Evolutionary conservation across 2,888 invertebrate species (phyloP), one percentile per base, ranked within the genome.

Genomic region (Coelogynopora nodosa): DNA sequence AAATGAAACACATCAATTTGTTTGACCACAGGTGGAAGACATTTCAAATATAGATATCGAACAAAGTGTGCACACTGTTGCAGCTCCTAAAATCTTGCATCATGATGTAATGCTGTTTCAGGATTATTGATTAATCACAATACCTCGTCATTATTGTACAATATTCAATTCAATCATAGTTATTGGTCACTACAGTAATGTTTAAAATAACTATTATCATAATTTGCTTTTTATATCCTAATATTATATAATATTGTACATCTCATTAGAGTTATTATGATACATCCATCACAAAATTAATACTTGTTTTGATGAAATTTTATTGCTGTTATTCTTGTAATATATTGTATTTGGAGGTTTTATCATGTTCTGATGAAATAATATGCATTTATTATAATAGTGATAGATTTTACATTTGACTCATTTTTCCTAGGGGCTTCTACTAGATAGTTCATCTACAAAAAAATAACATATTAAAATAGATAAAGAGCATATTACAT

Each of bases 251-350:
- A 49, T 49, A 49, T 18, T 74, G 23, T 74, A 74, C 23, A 74
- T 74, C 74, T 74, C 74, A 74, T 74, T 74, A 74, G 18, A 74
- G 74, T 74, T 74, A 74, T 74, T 74, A 74, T 74, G 74, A 74
- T 74, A 74, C 74, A 26, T 74, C 74, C 74, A 5, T 74, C 74
- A 74, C 74, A 26, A 74, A 74, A 74, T 74, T 74, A 10, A 74
- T 74, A 74, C 27, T 74, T 74, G 74, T 74, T 74, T 74, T 74
- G 74, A 23, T 26, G 74, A 26, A 49, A 49, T 49, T 49, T 49
- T 49, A 49, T 49, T 49, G 49, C 49, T 49, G 49, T 49, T 49
- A 49, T 49, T 49, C 49, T 49, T 49, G 49, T 49, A 49, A 49
- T 49, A 49, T 49, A 49, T 49, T 49, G 49, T 49, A 49, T 49